Evolutionary conservation across 2,888 invertebrate species (phyloP).

Genomic region (Seladonia tumulorum): DNA sequence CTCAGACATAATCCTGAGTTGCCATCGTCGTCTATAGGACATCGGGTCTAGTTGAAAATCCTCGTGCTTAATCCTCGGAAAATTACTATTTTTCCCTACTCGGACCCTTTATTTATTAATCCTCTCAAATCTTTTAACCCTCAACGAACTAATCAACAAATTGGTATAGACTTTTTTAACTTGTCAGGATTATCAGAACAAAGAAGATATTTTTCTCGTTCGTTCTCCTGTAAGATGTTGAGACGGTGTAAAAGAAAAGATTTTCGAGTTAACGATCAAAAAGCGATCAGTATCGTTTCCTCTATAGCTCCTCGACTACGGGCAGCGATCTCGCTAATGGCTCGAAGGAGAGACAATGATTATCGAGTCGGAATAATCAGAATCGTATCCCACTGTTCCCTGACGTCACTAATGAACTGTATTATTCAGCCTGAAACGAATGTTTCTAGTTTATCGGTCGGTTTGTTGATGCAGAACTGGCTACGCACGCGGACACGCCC

Average conservation of each 20-base stretch:
- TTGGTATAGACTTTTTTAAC: too few relatives aligned
- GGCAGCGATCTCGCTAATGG: not conserved
- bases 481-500: not conserved
- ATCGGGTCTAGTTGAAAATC: not conserved
- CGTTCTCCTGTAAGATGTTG: not conserved
- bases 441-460: not conserved
- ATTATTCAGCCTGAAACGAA: not conserved
- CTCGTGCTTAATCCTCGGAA: not conserved
- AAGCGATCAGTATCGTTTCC: not conserved
- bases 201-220: too few relatives aligned
- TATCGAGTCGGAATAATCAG: not conserved
- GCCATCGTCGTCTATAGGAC: not conserved
- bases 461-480: not conserved
- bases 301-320: not conserved
- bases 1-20: not conserved
- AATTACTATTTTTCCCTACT: too few relatives aligned
- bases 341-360: constrained; percentile 1
- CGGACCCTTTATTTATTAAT: too few relatives aligned
- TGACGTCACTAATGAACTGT: constrained; percentile 3
- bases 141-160: too few relatives aligned
- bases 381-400: not conserved
- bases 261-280: not conserved
- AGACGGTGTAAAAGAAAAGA: not conserved
- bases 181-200: too few relatives aligned
- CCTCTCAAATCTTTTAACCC: too few relatives aligned